A percentile compares a stretch with the other conserved stretches of the same genome.
Conservation (phyloP, 2,113 vertebrate species). For the Dryoscopus gambensis region DNA sequence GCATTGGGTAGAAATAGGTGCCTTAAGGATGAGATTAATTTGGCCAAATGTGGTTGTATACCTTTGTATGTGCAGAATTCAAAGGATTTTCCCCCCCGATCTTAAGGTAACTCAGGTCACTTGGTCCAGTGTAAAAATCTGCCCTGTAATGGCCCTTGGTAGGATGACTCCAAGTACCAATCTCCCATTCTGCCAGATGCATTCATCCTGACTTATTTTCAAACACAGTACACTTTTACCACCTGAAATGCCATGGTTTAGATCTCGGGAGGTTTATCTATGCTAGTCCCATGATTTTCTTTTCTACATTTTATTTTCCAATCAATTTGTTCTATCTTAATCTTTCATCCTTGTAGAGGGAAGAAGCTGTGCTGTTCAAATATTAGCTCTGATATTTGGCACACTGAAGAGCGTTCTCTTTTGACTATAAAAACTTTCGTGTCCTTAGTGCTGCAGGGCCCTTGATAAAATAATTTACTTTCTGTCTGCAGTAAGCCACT, state of each 20-base stretch:
- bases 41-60: background rate
- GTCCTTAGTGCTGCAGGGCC: background rate
- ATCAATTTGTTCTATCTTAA: background rate
- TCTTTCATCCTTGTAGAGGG: background rate
- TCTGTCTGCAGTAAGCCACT: background rate
- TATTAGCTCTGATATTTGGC: background rate
- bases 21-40: background rate
- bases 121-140: background rate
- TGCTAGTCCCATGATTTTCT: background rate
- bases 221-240: background rate
- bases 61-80: background rate
- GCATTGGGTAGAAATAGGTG: background rate
- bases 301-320: background rate
- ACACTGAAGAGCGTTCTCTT: background rate
- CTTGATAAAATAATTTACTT: background rate
- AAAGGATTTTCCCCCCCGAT: rapidly evolving
- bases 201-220: background rate
- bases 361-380: background rate
- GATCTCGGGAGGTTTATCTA: background rate
- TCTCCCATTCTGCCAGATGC: background rate
- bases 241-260: background rate
- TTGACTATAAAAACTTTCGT: background rate
- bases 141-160: background rate
- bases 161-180: background rate
- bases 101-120: background rate